A percentile compares a stretch with the other conserved stretches of the same genome.
Evolutionary conservation across 2,113 vertebrate species (phyloP).

Genomic region (Nothobranchius kuhntae): DNA sequence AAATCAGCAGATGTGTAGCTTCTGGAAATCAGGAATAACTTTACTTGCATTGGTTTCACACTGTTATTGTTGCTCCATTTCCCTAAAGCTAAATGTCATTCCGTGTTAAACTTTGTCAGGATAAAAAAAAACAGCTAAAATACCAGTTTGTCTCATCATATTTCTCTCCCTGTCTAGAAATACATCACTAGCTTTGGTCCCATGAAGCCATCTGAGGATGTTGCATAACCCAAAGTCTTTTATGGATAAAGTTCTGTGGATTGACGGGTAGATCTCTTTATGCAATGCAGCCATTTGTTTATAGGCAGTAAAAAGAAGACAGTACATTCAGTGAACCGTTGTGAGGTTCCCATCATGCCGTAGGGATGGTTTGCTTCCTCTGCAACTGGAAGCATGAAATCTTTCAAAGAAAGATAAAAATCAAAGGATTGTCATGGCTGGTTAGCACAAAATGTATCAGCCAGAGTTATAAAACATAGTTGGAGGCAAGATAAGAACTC

Average conservation of each 20-base stretch:
- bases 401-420: background rate
- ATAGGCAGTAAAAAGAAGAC: conserved; percentile 3
- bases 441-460: background rate
- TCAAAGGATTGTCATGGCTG: background rate
- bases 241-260: background rate
- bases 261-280: background rate
- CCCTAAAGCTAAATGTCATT: background rate
- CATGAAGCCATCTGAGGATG: background rate
- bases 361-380: background rate
- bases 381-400: background rate
- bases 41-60: too few species aligned
- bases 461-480: background rate
- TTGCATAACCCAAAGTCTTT: background rate
- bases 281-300: background rate
- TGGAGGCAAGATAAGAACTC: background rate
- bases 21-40: background rate
- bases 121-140: background rate
- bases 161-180: background rate
- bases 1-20: too few species aligned
- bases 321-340: background rate
- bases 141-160: background rate
- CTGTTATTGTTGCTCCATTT: background rate
- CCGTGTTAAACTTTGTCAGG: background rate
- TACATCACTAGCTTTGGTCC: background rate
- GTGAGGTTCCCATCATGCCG: background rate